These are phyloP conservation scores for Apamea sordens DNA, from an alignment of 2,888 invertebrate genomes.

Conservation along the genomic window DNA sequence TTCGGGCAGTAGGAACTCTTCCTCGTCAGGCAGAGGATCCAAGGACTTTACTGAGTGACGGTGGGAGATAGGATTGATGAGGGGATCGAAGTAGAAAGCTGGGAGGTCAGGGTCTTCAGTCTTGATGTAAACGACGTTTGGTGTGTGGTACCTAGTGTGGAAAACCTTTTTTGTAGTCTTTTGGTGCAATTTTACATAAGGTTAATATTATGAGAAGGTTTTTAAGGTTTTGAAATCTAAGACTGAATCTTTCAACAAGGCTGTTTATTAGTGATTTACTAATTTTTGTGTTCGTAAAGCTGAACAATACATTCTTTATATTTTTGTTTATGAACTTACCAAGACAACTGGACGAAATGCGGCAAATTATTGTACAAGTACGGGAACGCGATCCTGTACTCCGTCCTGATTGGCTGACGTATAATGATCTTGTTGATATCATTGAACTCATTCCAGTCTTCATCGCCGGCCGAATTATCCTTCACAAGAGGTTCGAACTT, in stretches of 20 bases:
- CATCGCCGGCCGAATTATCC: conserved; percentile 99
- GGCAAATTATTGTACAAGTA: conserved; percentile 99
- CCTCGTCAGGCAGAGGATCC: conserved; percentile 97
- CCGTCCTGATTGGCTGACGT: conserved; percentile 99
- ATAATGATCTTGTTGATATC: conserved; percentile 99
- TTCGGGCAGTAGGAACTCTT: conserved; percentile 97
- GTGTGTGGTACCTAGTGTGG: conserved; percentile 97
- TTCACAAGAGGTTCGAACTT: conserved; percentile 99
- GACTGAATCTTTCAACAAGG: not conserved
- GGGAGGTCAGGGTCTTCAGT: conserved; percentile 99
- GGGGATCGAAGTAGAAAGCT: conserved; percentile 99
- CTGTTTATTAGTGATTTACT: not conserved
- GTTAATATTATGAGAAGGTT: not conserved
- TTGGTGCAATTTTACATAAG: not conserved
- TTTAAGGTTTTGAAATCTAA: not conserved
- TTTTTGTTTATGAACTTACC: conserved; percentile 91
- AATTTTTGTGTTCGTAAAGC: not conserved
- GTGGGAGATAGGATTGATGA: conserved; percentile 99
- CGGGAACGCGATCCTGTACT: conserved; percentile 99
- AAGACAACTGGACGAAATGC: conserved; percentile 99
- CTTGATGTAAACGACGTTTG: conserved; percentile 99
- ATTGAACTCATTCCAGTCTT: conserved; percentile 99
- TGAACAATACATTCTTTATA: not conserved
- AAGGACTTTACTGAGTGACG: conserved; percentile 95
- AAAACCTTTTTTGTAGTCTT: not conserved